Conservation (phyloP, 2,797 vertebrate genomes). For the Gephyroberyx darwinii region DNA sequence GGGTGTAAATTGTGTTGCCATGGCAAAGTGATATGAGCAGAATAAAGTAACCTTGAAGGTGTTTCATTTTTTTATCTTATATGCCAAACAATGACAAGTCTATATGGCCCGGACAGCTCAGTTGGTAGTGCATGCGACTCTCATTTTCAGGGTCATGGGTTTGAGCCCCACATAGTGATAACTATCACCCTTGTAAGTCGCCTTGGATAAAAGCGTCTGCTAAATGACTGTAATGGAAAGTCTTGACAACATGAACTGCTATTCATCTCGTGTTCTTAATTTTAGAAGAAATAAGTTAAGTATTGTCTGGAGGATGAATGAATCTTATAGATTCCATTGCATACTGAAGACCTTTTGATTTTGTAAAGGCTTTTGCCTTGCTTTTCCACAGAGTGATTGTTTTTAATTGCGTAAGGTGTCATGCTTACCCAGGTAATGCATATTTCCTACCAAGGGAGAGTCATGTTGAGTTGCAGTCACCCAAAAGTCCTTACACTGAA, state of each 20-base stretch:
- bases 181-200: no score
- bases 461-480: constrained; percentile 40
- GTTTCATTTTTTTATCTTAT: constrained; percentile 22
- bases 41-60: constrained; percentile 53
- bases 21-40: constrained; percentile 47
- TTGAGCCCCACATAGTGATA: no score
- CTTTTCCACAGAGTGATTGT: background rate
- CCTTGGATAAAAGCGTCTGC: no score
- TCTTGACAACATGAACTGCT: no score
- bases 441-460: constrained; percentile 5
- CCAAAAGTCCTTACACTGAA: constrained; percentile 15
- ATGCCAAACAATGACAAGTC: no score
- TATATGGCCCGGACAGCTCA: no score
- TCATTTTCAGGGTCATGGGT: no score
- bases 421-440: constrained; percentile 22
- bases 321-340: no score
- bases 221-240: no score
- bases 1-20: constrained; percentile 49
- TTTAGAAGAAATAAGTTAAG: constrained; percentile 17
- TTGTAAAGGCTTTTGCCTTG: background rate
- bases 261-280: background rate
- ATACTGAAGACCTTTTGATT: background rate
- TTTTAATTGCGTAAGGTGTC: background rate
- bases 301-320: constrained; percentile 22
- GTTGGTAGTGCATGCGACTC: background rate